A percentile compares a stretch with the other conserved stretches of the same genome.
Evolutionary conservation across 53 echinoderm and acorn worm genomes (phyloP).

Genomic region (Luidia sarsii): DNA sequence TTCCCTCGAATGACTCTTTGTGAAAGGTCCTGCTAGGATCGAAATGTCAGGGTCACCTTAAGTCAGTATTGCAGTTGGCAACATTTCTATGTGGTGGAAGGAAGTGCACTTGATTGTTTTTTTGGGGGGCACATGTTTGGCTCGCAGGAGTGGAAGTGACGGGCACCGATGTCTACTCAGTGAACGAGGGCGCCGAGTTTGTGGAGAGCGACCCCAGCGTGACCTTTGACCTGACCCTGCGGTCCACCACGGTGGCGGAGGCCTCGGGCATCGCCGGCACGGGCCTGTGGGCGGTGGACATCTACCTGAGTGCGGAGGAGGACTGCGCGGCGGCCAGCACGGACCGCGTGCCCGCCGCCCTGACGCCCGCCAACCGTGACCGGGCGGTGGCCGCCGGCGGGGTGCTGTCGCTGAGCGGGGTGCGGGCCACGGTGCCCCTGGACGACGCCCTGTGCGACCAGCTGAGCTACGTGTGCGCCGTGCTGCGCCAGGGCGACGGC

Average conservation of each 20-base stretch:
- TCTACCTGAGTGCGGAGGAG: slow-evolving; percentile 49
- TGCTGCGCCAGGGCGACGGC: background rate
- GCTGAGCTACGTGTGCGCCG: slow-evolving; percentile 53
- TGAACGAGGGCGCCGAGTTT: background rate
- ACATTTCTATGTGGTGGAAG: too few relatives aligned
- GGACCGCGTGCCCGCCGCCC: background rate
- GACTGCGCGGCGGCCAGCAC: slow-evolving; percentile 14
- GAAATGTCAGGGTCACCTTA: too few relatives aligned
- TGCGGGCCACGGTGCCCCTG: slow-evolving; percentile 37
- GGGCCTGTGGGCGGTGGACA: slow-evolving; percentile 63
- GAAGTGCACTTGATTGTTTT: too few relatives aligned
- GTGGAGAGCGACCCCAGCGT: slow-evolving; percentile 18
- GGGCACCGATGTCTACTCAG: background rate
- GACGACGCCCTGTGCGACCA: slow-evolving; percentile 31
- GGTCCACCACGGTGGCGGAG: slow-evolving; percentile 27
- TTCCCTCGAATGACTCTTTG: too few relatives aligned
- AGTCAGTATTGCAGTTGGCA: too few relatives aligned
- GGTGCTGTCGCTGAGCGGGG: background rate
- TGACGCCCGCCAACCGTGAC: slow-evolving; percentile 22
- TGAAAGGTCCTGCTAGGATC: too few relatives aligned
- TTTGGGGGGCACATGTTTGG: too few relatives aligned
- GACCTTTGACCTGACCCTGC: slow-evolving; percentile 55
- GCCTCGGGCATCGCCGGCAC: slow-evolving; percentile 59
- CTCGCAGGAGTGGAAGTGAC: slow-evolving; percentile 58
- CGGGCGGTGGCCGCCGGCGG: slow-evolving; percentile 15